These are phyloP conservation scores for Drosophila guanche DNA, from an alignment of 1,140 invertebrate species.

Conservation along the genomic window DNA sequence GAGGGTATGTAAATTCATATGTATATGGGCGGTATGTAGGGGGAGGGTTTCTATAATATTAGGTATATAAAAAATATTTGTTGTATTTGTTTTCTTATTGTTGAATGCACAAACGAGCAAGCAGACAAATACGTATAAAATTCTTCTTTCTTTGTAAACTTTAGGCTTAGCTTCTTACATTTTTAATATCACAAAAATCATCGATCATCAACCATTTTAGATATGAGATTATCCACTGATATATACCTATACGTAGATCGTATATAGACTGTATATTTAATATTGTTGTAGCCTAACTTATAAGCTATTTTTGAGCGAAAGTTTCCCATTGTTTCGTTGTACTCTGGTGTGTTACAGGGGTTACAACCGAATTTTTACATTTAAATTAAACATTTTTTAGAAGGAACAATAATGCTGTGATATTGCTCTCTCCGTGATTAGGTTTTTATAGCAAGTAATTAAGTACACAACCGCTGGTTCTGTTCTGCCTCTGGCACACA, in stretches of 20 bases:
- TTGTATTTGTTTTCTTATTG: constrained; percentile 8
- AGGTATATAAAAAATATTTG: constrained; percentile 2
- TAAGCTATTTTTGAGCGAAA: constrained; percentile 65
- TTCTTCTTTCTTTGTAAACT: constrained; percentile 60
- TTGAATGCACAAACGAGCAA: too few relatives aligned
- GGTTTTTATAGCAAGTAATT: constrained; percentile 18
- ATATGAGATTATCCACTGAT: constrained; percentile 58
- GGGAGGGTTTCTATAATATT: too few relatives aligned
- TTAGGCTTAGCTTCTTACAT: constrained; percentile 61
- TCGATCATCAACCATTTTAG: too few relatives aligned
- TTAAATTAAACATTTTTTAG: constrained; percentile 12
- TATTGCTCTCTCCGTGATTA: constrained; percentile 48
- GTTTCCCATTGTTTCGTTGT: constrained; percentile 77
- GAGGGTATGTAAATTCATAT: neutral
- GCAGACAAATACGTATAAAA: constrained; percentile 9
- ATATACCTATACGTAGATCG: constrained; percentile 34
- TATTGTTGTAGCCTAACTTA: constrained; percentile 32
- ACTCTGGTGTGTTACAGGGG: constrained; percentile 51
- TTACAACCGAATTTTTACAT: constrained; percentile 68
- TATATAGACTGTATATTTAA: neutral
- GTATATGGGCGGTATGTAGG: neutral
- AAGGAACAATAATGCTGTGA: constrained; percentile 80
- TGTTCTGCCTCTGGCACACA: constrained; percentile 57
- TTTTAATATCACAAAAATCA: constrained; percentile 67
- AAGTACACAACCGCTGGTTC: constrained; percentile 78